Evolutionary conservation across 2,797 vertebrate species (phyloP), one percentile per base, ranked within the genome.

Genomic region (Iguana delicatissima): DNA sequence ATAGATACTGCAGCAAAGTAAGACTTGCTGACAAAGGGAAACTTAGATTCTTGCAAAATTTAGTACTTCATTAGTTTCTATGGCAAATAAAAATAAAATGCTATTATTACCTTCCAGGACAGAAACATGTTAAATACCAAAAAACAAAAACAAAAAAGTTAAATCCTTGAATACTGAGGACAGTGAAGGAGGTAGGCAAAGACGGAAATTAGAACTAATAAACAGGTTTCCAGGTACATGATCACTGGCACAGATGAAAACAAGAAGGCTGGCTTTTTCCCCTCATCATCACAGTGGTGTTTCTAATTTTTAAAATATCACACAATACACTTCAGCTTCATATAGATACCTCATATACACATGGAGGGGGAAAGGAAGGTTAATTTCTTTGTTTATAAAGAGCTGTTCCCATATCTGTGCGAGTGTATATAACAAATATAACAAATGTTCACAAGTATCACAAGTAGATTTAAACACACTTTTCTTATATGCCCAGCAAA

Each of bases 181-280:
- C 12, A 42, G 8, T 12, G 14, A 73, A 67, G 35, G n/a, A 81
- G 42, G 38, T 18, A 62, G 16, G 42, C 4, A 35, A 1, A 24
- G n/a, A 42, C 22, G 8, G 59, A 87, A 80, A 88, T 26, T 5
- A 50, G 14, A 87, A 50, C 6, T 22, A 29, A 74, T 57, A 29
- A 32, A 55, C 12, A 62, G 9, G 14, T 80, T 50, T 64, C 26
- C 42, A 64, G 42, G 24, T 16, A 77, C 26, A 83, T n/a, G 26
- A 59, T 64, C 38, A n/a, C 38, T 76, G 57, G 29, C 72, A 88
- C 22, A n/a, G 67, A n/a, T 62, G 88, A 89, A 89, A 84, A 46
- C n/a, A 64, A 32, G 26, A 42, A n/a, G 35, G 8, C 1, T 7
- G 6, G 42, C 52, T 64, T 32, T 22, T 3, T 32, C 32, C 69